Base-by-base conservation (phyloP, 2,888 invertebrate species). In the Silvanus unidentatus region DNA sequence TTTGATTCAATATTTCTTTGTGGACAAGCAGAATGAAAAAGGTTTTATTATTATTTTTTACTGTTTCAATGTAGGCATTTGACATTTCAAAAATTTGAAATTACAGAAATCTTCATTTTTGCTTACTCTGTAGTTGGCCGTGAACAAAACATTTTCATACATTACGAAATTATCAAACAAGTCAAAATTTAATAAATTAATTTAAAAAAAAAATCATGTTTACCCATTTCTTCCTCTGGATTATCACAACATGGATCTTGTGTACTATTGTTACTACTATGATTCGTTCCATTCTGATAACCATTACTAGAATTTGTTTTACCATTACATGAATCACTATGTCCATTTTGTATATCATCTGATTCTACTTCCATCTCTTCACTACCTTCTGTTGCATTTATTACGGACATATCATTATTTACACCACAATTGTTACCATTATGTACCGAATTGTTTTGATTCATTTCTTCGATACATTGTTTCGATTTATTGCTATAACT, bases 211-310 rank as follows among this genome's bases (percentile, higher is more conserved):
- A 32, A 32, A 12, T 32, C 3, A 74, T 78, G 73, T 74, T n/a
- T n/a, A 88, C 88, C 88, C 82, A 82, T 79, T 67, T 81, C 82
- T 69, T 80, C 81, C 66, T 81, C 80, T 57, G 82, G 81, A 69
- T 83, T 78, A 69, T 85, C 79, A 71, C 82, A 80, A 36, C 42
- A 44, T 16, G 37, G 35, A 29, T 46, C 49, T 34, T 48, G 50
- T 45, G 52, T 48, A 51, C 55, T 52, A 52, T 57, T 46, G 46
- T 57, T 62, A 48, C 57, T 63, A 50, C 58, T 65, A 57, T 67
- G 68, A 57, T 67, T 70, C 63, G 73, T 76, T 57, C 82, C 79
- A 68, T 84, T 81, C 65, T 79, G 78, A 69, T 79, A 80, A 49
- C 80, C 78, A 57, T 78, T 68, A 47, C 59, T 67, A 39, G 61